Base-by-base conservation (phyloP, 2,888 invertebrate species). In the Plebejus melissa region DNA sequence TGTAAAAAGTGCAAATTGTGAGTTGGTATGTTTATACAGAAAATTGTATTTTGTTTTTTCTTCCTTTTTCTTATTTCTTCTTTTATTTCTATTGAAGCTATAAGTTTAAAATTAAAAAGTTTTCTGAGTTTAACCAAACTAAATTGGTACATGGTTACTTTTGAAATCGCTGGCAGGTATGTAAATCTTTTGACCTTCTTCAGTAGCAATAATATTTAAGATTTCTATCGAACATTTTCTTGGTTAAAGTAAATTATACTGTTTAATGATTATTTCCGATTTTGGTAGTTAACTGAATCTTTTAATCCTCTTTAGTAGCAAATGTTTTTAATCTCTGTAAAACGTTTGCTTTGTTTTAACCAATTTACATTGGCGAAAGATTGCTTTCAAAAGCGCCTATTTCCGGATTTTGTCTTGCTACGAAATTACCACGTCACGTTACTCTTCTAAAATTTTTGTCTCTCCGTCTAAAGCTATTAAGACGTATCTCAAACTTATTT, bases 1-100 rank as follows among this genome's bases (percentile, higher is more conserved):
- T 65, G 32, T 65, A 65, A 65, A 28, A 65, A 65, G 65, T 65
- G 65, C 65, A 32, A 13, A 36, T 65, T 65, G 65, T 65, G 65
- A 65, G 65, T 65, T 65, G 32, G 32, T 32, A 65, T 65, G 65
- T 65, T 36, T 65, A 32, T 36, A 65, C 65, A 65, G 65, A 36
- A 65, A 60, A 28, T 22, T n/a, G n/a, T 28, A 9, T 28, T 13
- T 65, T 9, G 32, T 65, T 36, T 32, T 13, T 5, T 65, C 65
- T 65, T 65, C 32, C 13, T 65, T 65, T 32, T 65, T 60, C 28
- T 28, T 60, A 60, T 11, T 16, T 65, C 65, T 65, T 65, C 65
- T 36, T 65, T 32, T 6, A 16, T 65, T 54, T 54, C 54, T 54
- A 16, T 54, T 16, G 16, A 54, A 65, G 11, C n/a, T 28, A 32